These are phyloP conservation scores for Drosophila barbarae DNA, from an alignment of 2,888 invertebrate genomes.

Conservation along the genomic window DNA sequence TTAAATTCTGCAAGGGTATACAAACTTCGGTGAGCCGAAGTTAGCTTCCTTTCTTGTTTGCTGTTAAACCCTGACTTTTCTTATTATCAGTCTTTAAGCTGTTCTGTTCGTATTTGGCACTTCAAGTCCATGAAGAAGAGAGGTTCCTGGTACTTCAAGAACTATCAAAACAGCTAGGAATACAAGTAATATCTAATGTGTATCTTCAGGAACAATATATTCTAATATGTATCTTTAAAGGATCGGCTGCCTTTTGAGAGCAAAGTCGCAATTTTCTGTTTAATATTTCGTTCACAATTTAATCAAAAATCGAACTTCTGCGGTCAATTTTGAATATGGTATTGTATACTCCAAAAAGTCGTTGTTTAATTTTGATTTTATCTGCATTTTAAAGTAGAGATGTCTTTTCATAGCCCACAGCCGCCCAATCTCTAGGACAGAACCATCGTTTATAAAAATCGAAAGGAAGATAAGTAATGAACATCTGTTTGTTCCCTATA, in stretches of 20 bases:
- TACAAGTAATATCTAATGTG: neutral
- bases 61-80: neutral
- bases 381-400: neutral
- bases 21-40: too few relatives aligned
- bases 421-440: neutral
- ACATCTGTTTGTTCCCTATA: slow-evolving; percentile 46
- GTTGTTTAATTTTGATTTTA: neutral
- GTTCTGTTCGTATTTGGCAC: too few relatives aligned
- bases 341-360: neutral
- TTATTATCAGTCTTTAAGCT: neutral
- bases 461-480: slow-evolving; percentile 13
- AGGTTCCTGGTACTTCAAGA: neutral
- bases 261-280: neutral
- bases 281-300: neutral
- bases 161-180: neutral
- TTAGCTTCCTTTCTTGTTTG: too few relatives aligned
- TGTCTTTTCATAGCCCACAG: neutral
- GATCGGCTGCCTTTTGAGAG: neutral
- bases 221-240: neutral
- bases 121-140: neutral
- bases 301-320: neutral
- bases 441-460: neutral
- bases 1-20: too few relatives aligned
- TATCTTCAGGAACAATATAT: neutral
- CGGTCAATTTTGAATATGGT: neutral